Base-by-base conservation (phyloP, 2,797 vertebrate genomes). In the Allochrocebus solatus region DNA sequence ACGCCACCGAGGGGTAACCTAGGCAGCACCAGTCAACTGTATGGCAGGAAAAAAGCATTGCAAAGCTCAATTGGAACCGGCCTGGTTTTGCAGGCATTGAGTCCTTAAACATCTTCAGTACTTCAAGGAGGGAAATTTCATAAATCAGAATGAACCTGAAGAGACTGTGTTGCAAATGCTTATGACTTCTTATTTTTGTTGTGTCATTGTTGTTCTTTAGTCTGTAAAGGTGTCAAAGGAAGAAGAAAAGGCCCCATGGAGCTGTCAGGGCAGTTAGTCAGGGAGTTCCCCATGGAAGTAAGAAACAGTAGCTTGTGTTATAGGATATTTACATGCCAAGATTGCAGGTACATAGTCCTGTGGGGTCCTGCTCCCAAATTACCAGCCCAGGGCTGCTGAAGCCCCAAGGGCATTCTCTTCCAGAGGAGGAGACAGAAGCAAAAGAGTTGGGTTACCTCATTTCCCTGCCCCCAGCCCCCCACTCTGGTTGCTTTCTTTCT, bases 11-110 rank as follows among this genome's bases (percentile, higher is more conserved):
- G 43, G 98, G 97, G 98, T 99, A 99, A 98, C 98, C 99, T 99
- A 99, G 98, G 99, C 98, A 99, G 98, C 98, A 97, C 95, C 98
- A 98, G 97, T 98, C 98, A 98, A 96, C 98, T 99, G 98, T 98
- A 98, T 89, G 97, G 98, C 98, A 98, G 98, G 98, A 97, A 96
- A 98, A 97, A 98, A 95, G 96, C 94, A 48, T 97, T 86, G 94
- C 92, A 96, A 98, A 97, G 97, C 98, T 98, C 97, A 92, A 72
- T 96, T 98, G 97, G 96, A 97, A 96, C 88, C 30, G 89, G 74
- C 93, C 96, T 98, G 89, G 97, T 96, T 98, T 98, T 98, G 98
- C 80, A 97, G 95, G 95, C 97, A 81, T 78, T 55, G 89, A 93
- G 89, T 80, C 83, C 89, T 78, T 97, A 96, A 96, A 97, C 97